Conservation (phyloP, 2,888 invertebrate species). For the Nephrotoma appendiculata region DNA sequence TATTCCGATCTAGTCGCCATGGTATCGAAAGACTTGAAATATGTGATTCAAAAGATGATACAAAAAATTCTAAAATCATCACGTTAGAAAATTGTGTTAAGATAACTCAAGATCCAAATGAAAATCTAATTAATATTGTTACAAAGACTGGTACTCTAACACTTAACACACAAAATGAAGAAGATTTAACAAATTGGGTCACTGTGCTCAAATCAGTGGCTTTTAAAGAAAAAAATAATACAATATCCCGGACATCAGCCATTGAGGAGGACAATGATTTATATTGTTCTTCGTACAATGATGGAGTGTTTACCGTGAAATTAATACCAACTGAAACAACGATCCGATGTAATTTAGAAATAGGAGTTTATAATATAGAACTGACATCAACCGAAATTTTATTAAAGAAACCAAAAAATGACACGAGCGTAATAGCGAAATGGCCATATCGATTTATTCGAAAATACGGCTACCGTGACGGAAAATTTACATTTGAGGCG, state of each 20-base stretch:
- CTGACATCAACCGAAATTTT: slow-evolving; percentile 64
- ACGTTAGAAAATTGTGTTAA: slow-evolving; percentile 79
- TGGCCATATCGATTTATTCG: slow-evolving; percentile 79
- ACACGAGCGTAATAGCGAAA: slow-evolving; percentile 41
- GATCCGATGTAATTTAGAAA: slow-evolving; percentile 55
- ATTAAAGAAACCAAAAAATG: slow-evolving; percentile 46
- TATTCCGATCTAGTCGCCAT: slow-evolving; percentile 69
- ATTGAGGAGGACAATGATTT: slow-evolving; percentile 79
- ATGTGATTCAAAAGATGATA: slow-evolving; percentile 66
- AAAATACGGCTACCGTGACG: slow-evolving; percentile 71
- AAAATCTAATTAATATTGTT: slow-evolving; percentile 48
- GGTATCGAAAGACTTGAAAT: slow-evolving; percentile 77
- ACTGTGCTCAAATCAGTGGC: slow-evolving; percentile 66
- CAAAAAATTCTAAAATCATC: slow-evolving; percentile 56
- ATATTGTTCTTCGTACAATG: slow-evolving; percentile 67
- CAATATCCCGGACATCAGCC: slow-evolving; percentile 23
- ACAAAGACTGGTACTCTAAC: slow-evolving; percentile 58
- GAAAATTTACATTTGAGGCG: slow-evolving; percentile 78
- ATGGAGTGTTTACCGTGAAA: slow-evolving; percentile 66
- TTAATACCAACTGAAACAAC: slow-evolving; percentile 67
- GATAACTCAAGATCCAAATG: slow-evolving; percentile 49
- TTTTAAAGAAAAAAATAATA: slow-evolving; percentile 49
- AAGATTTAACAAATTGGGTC: slow-evolving; percentile 64
- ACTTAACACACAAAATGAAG: slow-evolving; percentile 43
- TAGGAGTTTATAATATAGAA: slow-evolving; percentile 54